These are phyloP conservation scores for Heterodera filipjevi DNA, from an alignment of 2,888 invertebrate species.

Conservation along the genomic window DNA sequence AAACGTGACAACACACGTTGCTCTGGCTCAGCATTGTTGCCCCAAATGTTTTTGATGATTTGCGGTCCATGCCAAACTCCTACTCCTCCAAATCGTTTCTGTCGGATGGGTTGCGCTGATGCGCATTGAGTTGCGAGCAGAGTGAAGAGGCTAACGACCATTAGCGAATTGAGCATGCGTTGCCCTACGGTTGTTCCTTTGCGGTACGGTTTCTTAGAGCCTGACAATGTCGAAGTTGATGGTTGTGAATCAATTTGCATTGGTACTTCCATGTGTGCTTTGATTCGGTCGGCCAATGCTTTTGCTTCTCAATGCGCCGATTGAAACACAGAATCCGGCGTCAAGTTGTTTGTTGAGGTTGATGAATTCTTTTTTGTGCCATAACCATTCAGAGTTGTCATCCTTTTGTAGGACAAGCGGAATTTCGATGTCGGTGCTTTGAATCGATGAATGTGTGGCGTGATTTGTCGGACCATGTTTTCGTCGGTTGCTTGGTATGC, in stretches of 20 bases:
- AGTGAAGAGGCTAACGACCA: background rate
- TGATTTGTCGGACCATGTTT: background rate
- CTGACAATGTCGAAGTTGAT: background rate
- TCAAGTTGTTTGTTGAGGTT: background rate
- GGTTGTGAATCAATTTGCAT: background rate
- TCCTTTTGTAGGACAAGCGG: background rate
- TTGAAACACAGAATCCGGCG: background rate
- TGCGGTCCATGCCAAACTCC: background rate
- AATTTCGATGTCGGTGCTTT: background rate
- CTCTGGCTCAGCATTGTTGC: background rate
- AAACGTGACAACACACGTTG: no score
- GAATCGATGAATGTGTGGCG: background rate
- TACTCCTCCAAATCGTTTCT: conserved; percentile 5
- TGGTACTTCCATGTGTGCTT: background rate
- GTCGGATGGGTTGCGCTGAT: background rate
- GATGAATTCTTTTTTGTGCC: background rate
- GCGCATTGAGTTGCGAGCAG: background rate
- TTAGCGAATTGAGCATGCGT: background rate
- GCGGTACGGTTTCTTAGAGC: background rate
- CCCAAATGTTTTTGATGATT: background rate
- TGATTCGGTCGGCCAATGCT: background rate
- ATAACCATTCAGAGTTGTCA: background rate
- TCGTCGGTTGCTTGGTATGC: background rate
- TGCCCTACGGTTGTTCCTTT: background rate
- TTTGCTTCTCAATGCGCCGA: background rate